Base-by-base conservation (phyloP, 2,797 vertebrate species). In the Forpus xanthops region DNA sequence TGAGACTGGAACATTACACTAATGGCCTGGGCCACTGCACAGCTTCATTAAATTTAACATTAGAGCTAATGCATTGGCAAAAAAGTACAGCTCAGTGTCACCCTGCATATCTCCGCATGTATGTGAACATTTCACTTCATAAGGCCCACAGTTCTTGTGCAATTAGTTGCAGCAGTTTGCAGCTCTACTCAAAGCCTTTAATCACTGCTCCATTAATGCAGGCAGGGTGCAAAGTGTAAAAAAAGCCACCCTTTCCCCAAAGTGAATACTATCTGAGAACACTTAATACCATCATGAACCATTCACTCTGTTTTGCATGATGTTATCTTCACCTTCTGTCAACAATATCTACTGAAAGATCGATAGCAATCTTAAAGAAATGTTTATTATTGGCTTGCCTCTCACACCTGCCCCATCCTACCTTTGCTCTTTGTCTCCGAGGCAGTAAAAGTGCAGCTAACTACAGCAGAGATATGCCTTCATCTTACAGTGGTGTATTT, bases 341-440 rank as follows among this genome's bases (percentile, higher is more conserved):
- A 81, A 85, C 94, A 87, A 92, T 94, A 97, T 95, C 86, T 95
- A 91, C 88, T 68, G 94, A 96, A 97, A 78, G 83, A 94, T 96
- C 92, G 96, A 98, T 96, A 92, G 85, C 90, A 70, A 50, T 85
- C 49, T 67, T 73, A 86, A 89, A 86, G 85, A 85, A 95, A 96
- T 96, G 91, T 94, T 96, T 95, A 77, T 96, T 91, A 91, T 68
- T 91, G 94, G 86, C 92, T 97, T 95, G 97, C 87, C 91, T 78
- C 83, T 96, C 97, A 97, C 98, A 98, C 98, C 98, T 98, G 96
- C 89, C 96, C 96, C 98, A 98, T 98, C 96, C 23, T 97, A 98
- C 98, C 96, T 97, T 86, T 92, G 94, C 96, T 87, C 85, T 92
- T 97, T 94, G 97, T 98, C 97, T 98, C 45, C 58, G 87, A 97